Evolutionary conservation across 2,797 vertebrate genomes (phyloP), one percentile per base, ranked within the genome.

Genomic region (Amblyraja radiata): DNA sequence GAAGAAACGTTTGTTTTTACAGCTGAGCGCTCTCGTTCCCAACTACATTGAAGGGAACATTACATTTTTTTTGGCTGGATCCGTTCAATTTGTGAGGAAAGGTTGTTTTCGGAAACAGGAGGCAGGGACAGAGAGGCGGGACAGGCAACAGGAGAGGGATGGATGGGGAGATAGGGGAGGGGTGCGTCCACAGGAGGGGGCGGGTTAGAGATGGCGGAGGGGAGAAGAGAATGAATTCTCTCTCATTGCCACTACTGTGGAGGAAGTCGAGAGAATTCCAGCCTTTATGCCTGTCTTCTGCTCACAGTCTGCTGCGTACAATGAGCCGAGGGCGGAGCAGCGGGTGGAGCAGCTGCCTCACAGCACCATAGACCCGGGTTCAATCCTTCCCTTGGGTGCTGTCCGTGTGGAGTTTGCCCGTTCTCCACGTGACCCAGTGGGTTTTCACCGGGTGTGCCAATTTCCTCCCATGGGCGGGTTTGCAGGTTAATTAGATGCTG

Each of bases 1-100:
- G 23, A 83, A 28, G 54, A 58, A 61, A 83, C 23, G 14, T 83
- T 83, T 83, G 80, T 83, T 83, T 61, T 83, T 83, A 83, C 80
- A 83, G 80, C 80, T 58, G 80, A 58, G 23, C 10, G 54, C 23
- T 13, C 13, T 83, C 23, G 21, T 11, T 83, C 58, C 46, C 80
- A 83, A 36, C 16, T 58, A 83, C 10, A 21, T 28, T 83, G 9
- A 58, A 61, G 46, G 23, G 58, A 28, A 25, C 25, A 58, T 25
- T 4, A 83, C 21, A 58, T 28, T 58, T 46, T 39, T 58, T 39
- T 81, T 32, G 36, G 80, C 18, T 21, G 28, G 6, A 28, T 23
- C 46, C 9, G 23, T 25, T 58, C 54, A 54, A 23, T 28, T 83
- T 58, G 21, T 21, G 46, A 58, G 46, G 80, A 58, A 58, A 25